A percentile compares a stretch with the other conserved stretches of the same genome.
phyloP scores from a whole-genome alignment of 2,797 vertebrate genomes.

The Hyperoplus lanceolatus region DNA sequence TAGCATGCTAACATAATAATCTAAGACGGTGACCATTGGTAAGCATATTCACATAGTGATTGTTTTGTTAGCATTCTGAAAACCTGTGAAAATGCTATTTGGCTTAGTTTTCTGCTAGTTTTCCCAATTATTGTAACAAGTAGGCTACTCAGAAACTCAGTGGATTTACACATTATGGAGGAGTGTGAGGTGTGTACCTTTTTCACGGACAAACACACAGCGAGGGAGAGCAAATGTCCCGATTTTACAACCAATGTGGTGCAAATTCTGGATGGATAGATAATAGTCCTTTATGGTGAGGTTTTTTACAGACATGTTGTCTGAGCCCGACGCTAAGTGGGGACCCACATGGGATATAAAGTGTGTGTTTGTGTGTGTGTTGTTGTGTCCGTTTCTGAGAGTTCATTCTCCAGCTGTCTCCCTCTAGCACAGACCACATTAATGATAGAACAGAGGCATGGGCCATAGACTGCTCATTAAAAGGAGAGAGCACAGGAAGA shows the following conservation, averaged over 20 bases:
- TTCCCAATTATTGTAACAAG: not conserved
- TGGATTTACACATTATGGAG: not conserved
- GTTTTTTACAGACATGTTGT: slow-evolving; percentile 37
- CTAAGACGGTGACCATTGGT: not conserved
- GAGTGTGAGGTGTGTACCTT: not conserved
- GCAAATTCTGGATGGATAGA: slow-evolving; percentile 23
- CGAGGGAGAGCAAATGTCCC: not conserved
- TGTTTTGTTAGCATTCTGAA: not conserved
- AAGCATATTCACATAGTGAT: not conserved
- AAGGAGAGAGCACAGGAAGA: slow-evolving; percentile 27
- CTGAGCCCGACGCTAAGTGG: slow-evolving; percentile 52
- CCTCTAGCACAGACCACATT: slow-evolving; percentile 57
- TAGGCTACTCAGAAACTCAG: not conserved
- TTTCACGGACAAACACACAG: not conserved
- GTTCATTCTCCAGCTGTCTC: slow-evolving; percentile 63
- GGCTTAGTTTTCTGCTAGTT: not conserved
- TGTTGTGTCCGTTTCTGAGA: slow-evolving; percentile 40
- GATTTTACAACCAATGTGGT: not conserved
- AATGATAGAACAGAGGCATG: slow-evolving; percentile 67
- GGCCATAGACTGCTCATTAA: slow-evolving; percentile 59
- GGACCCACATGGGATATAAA: slow-evolving; percentile 36
- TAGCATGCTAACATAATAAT: not conserved
- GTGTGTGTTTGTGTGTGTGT: slow-evolving; percentile 28
- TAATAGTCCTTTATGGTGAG: slow-evolving; percentile 24
- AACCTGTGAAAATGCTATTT: not conserved